Base-by-base conservation (phyloP, 2,113 vertebrate genomes). In the Choloepus hoffmanni region DNA sequence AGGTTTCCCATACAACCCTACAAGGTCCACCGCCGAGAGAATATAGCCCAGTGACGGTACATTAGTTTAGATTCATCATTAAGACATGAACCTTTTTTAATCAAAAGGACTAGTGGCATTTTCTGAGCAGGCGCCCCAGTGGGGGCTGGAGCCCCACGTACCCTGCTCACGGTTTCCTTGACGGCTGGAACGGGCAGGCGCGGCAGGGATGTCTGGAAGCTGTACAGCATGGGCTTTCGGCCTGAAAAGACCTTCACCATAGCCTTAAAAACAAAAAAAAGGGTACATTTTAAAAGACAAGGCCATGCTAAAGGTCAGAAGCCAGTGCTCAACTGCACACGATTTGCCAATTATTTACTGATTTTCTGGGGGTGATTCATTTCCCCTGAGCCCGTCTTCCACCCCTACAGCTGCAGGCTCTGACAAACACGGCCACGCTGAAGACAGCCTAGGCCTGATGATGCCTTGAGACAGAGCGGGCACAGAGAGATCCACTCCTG, bases 181-280 rank as follows among this genome's bases (percentile, higher is more conserved):
- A 99, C 97, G 5, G 98, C 12, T 5, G 99, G 99, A 88, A 99
- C 99, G 0, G 99, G 99, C 62, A 99, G 97, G 40, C 99, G 99
- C 0, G 99, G 99, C 72, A 99, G 97, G 0, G 99, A 99, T 1
- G 99, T 99, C 98, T 99, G 99, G 98, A 99, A 99, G 97, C 99
- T 99, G 98, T 99, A 99, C 24, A 99, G 94, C 99, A 99, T 99
- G 68, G 99, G 99, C 87, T 99, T 99, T 19, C 99, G 99, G 83
- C 99, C 99, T 3, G 99, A 99, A 81, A 99, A 99, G 95, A 99
- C 96, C 97, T 99, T 99, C 93, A 99, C 99, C 95, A 99, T 98
- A 33, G 98, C 0, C 99, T 99, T 96, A 55, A 92, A 89, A 53
- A 87, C 87, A 28, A 60, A 45, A 62, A 65, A 43, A 43, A 62